These are phyloP conservation scores for Cacatua alba DNA, from an alignment of 2,113 vertebrate species.

Conservation along the genomic window DNA sequence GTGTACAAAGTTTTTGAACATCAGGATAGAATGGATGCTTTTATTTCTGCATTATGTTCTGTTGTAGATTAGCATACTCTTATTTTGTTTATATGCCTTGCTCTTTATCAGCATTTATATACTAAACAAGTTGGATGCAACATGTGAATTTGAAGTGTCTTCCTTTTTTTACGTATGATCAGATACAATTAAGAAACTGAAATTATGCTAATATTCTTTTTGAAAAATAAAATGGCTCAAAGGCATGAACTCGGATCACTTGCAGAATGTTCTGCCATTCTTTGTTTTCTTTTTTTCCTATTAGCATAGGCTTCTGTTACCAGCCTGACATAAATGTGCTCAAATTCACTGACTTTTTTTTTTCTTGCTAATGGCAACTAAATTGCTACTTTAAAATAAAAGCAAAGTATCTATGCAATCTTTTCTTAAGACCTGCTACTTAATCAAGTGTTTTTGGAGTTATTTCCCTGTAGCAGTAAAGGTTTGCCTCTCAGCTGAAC, in stretches of 20 bases:
- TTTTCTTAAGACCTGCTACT: not conserved
- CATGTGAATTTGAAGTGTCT: not conserved
- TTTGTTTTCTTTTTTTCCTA: not conserved
- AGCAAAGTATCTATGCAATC: not conserved
- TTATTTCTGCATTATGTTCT: not conserved
- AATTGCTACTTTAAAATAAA: not conserved
- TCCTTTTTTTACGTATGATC: not conserved
- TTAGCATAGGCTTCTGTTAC: not conserved
- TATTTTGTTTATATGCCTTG: not conserved
- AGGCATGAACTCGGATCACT: fast-evolving
- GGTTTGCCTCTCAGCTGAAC: not conserved
- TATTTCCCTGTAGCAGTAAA: not conserved
- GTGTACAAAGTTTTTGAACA: not conserved
- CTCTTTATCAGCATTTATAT: not conserved
- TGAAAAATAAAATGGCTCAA: not conserved
- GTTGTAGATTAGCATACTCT: fast-evolving
- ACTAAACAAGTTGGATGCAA: not conserved
- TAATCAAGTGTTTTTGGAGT: not conserved
- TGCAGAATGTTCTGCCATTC: fast-evolving
- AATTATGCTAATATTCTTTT: not conserved
- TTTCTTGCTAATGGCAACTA: not conserved
- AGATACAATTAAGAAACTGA: not conserved
- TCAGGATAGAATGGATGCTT: not conserved
- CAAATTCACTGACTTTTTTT: not conserved
- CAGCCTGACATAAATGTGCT: fast-evolving